Evolutionary conservation across 2,888 invertebrate species (phyloP), one percentile per base, ranked within the genome.

Genomic region (Chloroclystis v-ata): DNA sequence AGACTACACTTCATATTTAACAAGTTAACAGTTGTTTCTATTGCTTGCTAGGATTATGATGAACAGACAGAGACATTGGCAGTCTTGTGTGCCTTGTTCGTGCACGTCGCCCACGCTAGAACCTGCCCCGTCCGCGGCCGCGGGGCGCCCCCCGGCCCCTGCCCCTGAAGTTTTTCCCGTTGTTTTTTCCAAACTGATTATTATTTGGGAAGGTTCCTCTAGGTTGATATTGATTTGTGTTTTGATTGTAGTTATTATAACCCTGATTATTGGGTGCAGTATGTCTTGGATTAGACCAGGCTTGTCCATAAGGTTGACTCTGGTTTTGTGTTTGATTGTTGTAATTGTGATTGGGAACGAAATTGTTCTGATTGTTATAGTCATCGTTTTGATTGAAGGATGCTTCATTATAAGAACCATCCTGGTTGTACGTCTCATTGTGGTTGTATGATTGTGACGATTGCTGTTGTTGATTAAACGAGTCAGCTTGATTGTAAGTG

Each of bases 41-140:
- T n/a, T n/a, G n/a, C n/a, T n/a, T n/a, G n/a, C n/a, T n/a, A n/a
- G n/a, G n/a, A n/a, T n/a, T n/a, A n/a, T n/a, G n/a, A n/a, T n/a
- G n/a, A n/a, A n/a, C n/a, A n/a, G n/a, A n/a, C n/a, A n/a, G n/a
- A n/a, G n/a, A n/a, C n/a, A n/a, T n/a, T n/a, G n/a, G n/a, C n/a
- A n/a, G n/a, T n/a, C n/a, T n/a, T n/a, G n/a, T n/a, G n/a, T n/a
- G n/a, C n/a, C n/a, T n/a, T n/a, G n/a, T n/a, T n/a, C n/a, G n/a
- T n/a, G n/a, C n/a, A n/a, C n/a, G n/a, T n/a, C n/a, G n/a, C n/a
- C n/a, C n/a, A n/a, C n/a, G 4, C 16, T 56, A 59, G 38, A 37
- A 56, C 43, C 56, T 53, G 2, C 69, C 71, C 32, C 82, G 65
- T 0, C 81, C 81, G 12, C 83, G 75, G 1, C 78, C 81, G 41